These are phyloP conservation scores for Pelmatolapia mariae DNA, from an alignment of 2,113 vertebrate species.

Conservation along the genomic window DNA sequence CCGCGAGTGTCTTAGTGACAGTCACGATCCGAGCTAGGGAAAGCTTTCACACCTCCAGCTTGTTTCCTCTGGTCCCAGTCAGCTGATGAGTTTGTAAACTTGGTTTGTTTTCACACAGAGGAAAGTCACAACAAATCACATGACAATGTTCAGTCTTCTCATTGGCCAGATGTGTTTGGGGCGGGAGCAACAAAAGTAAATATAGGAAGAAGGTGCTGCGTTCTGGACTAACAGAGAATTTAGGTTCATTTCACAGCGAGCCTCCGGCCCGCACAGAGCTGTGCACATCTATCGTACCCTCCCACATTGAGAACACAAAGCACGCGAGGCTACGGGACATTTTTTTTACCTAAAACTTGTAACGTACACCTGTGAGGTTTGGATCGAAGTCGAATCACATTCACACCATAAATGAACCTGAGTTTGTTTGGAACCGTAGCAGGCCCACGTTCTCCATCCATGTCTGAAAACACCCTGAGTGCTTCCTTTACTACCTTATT, in stretches of 20 bases:
- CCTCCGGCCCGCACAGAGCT: background rate
- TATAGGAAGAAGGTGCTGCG: background rate
- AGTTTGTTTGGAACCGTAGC: no score
- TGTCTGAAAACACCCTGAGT: background rate
- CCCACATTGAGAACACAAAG: background rate
- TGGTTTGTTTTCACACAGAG: background rate
- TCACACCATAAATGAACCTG: no score
- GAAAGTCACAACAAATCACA: background rate
- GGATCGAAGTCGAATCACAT: no score
- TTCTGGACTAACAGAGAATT: background rate
- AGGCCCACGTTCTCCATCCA: no score
- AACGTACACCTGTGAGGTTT: no score
- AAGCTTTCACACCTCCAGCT: background rate
- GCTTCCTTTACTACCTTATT: background rate
- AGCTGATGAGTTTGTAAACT: background rate
- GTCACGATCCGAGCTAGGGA: no score
- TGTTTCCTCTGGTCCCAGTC: background rate
- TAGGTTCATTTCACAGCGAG: background rate
- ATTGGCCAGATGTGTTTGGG: background rate
- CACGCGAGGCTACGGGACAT: no score
- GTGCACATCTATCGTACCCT: accelerated
- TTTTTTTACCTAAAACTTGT: no score
- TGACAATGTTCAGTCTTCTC: background rate
- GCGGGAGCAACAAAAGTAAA: background rate
- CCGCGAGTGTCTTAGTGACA: background rate